Evolutionary conservation across 1,140 invertebrate species (phyloP), one percentile per base, ranked within the genome.

Genomic region (Ceratitis capitata): DNA sequence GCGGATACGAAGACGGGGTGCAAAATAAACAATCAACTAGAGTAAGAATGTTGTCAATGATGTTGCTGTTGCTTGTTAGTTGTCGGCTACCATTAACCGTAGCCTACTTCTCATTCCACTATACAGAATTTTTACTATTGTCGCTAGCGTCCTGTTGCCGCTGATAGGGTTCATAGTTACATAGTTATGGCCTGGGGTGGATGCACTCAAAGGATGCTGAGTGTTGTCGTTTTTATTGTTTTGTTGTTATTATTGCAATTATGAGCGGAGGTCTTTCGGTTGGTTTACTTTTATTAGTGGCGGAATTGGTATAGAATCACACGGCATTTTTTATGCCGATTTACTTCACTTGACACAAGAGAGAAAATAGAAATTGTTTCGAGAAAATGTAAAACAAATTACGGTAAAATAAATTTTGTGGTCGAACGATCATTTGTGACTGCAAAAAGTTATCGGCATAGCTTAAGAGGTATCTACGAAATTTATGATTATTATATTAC

Each of bases 191-290:
- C 39, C 23, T 45, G 6, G 69, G n/a, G 69, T 12, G 39, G 42
- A 26, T 39, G 14, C 39, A 23, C 69, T 78, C 35, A 78, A 78
- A 78, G 39, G 69, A 45, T 78, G 69, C 39, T 78, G 69, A 78
- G 69, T 78, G 69, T 78, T 78, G 69, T 45, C 69, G 69, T 78
- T 78, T 69, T 78, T 78, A 78, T 78, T 78, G 69, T 78, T 78
- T 19, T 78, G 69, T 78, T 78, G 35, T 78, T 78, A 26, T 78
- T 78, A 78, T 78, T 78, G 69, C 69, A 78, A 78, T 78, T 45
- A 78, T 78, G 32, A 78, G 39, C 69, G 35, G 69, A 78, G 69
- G 69, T 78, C 69, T 78, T 78, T 78, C 69, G 69, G 39, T 78
- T 78, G 69, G 69, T 78, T 78, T 78, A 45, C 39, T 78, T 78